These are phyloP conservation scores for Watsonalla cultraria DNA, from an alignment of 2,888 invertebrate genomes.

Conservation along the genomic window DNA sequence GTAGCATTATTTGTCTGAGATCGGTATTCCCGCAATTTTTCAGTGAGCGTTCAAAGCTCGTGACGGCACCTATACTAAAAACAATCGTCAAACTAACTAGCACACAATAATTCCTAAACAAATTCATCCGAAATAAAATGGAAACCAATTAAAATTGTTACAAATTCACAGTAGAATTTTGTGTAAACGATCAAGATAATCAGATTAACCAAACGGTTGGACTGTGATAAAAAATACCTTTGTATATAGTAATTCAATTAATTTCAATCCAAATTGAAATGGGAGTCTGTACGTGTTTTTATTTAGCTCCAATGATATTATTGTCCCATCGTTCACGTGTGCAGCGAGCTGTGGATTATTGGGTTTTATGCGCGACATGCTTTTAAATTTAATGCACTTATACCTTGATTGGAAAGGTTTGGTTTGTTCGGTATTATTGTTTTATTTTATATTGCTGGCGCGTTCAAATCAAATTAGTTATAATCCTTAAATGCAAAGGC, in stretches of 20 bases:
- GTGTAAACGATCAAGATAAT: conserved; percentile 49
- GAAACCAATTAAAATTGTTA: conserved; percentile 1
- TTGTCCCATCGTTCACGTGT: conserved; percentile 10
- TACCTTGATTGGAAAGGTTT: neutral
- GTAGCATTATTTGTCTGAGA: too few relatives aligned
- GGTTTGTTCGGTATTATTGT: neutral
- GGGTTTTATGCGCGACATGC: conserved; percentile 26
- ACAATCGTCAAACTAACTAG: neutral
- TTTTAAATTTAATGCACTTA: conserved; percentile 13
- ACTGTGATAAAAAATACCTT: conserved; percentile 51
- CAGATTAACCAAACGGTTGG: conserved; percentile 42
- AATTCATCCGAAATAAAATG: neutral
- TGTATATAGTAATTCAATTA: conserved; percentile 60
- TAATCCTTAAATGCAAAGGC: too few relatives aligned
- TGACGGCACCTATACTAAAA: too few relatives aligned
- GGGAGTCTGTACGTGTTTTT: conserved; percentile 38
- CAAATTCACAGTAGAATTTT: conserved; percentile 21
- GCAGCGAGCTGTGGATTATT: conserved; percentile 19
- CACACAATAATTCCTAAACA: neutral
- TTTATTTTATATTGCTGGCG: neutral
- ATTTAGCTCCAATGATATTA: conserved; percentile 28
- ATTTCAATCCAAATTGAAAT: conserved; percentile 49
- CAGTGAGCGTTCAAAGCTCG: too few relatives aligned
- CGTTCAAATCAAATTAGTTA: neutral
- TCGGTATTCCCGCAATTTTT: too few relatives aligned